Conservation (phyloP, 2,888 invertebrate genomes). For the Patella pellucida region DNA sequence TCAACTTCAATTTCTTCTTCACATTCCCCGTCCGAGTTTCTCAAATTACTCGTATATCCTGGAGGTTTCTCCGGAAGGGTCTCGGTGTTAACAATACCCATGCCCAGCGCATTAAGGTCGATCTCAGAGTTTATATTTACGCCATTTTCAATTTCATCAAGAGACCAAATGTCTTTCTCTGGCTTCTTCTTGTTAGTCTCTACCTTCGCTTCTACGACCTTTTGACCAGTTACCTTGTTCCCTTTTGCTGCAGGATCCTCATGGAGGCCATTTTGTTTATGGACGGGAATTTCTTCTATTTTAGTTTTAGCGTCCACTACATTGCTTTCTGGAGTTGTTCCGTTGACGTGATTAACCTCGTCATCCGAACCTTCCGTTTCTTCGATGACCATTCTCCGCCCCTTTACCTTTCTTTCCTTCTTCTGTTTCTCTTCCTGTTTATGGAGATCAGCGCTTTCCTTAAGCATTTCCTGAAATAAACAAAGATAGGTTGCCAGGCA, state of each 20-base stretch:
- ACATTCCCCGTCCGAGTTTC: constrained; percentile 17
- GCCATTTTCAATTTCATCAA: constrained; percentile 28
- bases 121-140: constrained; percentile 19
- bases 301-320: background rate
- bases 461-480: constrained; percentile 51
- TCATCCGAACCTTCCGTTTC: constrained; percentile 57
- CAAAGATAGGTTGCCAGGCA: background rate
- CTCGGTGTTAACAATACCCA: constrained; percentile 17
- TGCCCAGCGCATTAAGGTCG: constrained; percentile 20
- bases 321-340: background rate
- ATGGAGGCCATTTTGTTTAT: background rate
- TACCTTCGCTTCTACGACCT: constrained; percentile 39
- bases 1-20: constrained; percentile 27
- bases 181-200: constrained; percentile 8
- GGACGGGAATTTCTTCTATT: background rate
- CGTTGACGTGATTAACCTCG: constrained; percentile 32
- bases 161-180: constrained; percentile 37
- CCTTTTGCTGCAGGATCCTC: constrained; percentile 20
- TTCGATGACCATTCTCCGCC: constrained; percentile 65
- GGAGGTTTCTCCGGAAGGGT: constrained; percentile 10
- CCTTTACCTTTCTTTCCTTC: constrained; percentile 55
- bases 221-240: constrained; percentile 37
- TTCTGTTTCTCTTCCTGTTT: constrained; percentile 40
- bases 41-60: constrained; percentile 16
- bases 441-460: constrained; percentile 47